These are phyloP conservation scores for Hydrozoanthus gracilis DNA, from an alignment of 92 coral and sea anemone genomes.

Conservation along the genomic window DNA sequence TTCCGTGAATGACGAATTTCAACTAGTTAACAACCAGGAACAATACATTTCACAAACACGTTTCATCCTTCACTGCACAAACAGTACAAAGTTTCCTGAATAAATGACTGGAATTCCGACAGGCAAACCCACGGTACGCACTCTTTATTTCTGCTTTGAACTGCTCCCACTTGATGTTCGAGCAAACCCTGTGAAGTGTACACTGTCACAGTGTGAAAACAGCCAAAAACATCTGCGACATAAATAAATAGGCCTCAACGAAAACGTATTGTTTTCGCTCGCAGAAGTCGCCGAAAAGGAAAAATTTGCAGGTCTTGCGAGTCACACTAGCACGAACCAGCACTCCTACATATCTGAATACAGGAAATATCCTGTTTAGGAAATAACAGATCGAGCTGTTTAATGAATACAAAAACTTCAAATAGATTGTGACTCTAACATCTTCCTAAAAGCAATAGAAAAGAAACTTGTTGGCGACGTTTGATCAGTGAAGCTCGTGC, in stretches of 20 bases:
- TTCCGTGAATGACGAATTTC: conserved; percentile 26
- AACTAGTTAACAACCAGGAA: conserved; percentile 25
- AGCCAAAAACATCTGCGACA: conserved; percentile 37
- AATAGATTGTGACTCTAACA: background rate
- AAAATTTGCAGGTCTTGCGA: conserved; percentile 16
- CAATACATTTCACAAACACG: conserved; percentile 33
- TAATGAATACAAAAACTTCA: conserved; percentile 18
- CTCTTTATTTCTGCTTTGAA: conserved; percentile 10
- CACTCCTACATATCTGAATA: conserved; percentile 25
- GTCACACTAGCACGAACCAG: background rate
- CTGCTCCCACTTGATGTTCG: background rate
- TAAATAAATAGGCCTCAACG: conserved; percentile 12
- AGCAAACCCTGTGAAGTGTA: conserved; percentile 1
- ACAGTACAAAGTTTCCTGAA: conserved; percentile 29
- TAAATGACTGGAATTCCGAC: conserved; percentile 43
- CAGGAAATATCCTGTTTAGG: conserved; percentile 40
- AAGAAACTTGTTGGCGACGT: background rate
- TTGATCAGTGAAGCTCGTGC: conserved; percentile 30
- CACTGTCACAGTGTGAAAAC: conserved; percentile 29
- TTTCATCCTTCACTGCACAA: conserved; percentile 43
- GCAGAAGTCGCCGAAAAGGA: conserved; percentile 3
- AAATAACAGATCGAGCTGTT: conserved; percentile 21
- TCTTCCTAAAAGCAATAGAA: background rate
- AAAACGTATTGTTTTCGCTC: conserved; percentile 31
- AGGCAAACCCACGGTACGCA: conserved; percentile 7